Evolutionary conservation across 2,797 vertebrate genomes (phyloP).

Genomic region (Yasuhikotakia modesta): DNA sequence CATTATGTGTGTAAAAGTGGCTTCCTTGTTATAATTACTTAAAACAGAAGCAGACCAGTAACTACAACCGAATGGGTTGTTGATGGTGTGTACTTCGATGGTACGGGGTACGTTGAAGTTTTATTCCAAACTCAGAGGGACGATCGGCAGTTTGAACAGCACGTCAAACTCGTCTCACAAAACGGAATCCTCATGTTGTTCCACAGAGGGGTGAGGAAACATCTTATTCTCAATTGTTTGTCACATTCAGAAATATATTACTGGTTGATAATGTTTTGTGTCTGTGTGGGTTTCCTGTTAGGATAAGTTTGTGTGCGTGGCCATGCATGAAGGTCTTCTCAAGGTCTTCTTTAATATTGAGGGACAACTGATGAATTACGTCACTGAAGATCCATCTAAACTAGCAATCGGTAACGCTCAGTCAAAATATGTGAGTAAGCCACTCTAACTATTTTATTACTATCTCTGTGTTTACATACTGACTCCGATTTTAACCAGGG

Average conservation of each 20-base stretch:
- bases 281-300: slow-evolving; percentile 59
- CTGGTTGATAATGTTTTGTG: not conserved
- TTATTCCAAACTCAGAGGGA: slow-evolving; percentile 49
- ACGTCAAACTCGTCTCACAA: slow-evolving; percentile 84
- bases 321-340: slow-evolving; percentile 76
- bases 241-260: not conserved
- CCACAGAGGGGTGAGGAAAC: slow-evolving; percentile 73
- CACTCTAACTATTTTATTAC: not conserved
- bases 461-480: not conserved
- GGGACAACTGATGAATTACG: slow-evolving; percentile 52
- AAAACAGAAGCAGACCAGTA: slow-evolving; percentile 63
- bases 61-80: slow-evolving; percentile 82
- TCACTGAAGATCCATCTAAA: slow-evolving; percentile 55
- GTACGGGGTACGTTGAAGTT: slow-evolving; percentile 86
- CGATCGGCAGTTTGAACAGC: slow-evolving; percentile 81
- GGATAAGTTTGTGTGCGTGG: slow-evolving; percentile 86
- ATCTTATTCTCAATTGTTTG: not conserved
- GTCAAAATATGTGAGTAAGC: slow-evolving; percentile 1
- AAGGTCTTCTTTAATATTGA: slow-evolving; percentile 82
- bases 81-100: slow-evolving; percentile 88
- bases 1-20: not conserved
- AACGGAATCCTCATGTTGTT: slow-evolving; percentile 87
- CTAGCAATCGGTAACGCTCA: slow-evolving; percentile 65
- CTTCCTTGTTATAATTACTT: not conserved
- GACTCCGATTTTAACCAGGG: too few species aligned